A percentile compares a stretch with the other conserved stretches of the same genome.
These are phyloP conservation scores for Numida meleagris DNA, from an alignment of 2,113 vertebrate genomes.

Conservation along the genomic window DNA sequence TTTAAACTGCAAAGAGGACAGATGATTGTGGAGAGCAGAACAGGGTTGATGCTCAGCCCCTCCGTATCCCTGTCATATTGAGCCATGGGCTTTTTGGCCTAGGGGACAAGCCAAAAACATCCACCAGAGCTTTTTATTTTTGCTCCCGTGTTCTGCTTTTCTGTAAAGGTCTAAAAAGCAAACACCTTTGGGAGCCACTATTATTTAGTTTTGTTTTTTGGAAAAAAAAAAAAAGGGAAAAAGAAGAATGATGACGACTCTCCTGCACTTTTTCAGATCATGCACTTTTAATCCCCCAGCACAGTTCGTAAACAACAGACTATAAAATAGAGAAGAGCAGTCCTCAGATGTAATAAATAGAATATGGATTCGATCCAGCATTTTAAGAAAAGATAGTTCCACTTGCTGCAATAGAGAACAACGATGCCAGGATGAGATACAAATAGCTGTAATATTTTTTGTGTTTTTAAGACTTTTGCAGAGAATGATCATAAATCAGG, in stretches of 20 bases:
- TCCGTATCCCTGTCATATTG: background rate
- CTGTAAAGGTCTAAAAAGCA: background rate
- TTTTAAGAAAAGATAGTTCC: constrained; percentile 52
- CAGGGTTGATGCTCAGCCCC: background rate
- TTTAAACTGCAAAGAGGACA: background rate
- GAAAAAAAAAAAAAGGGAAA: background rate
- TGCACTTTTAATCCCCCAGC: background rate
- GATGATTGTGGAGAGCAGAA: background rate
- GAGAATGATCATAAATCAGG: constrained; percentile 40
- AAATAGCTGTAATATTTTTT: constrained; percentile 55
- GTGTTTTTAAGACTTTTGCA: constrained; percentile 46
- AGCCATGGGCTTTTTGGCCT: background rate
- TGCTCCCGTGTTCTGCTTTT: background rate
- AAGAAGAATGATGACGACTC: background rate
- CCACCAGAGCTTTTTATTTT: background rate
- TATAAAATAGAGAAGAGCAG: constrained; percentile 46
- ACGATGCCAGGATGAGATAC: constrained; percentile 26
- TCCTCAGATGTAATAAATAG: constrained; percentile 39
- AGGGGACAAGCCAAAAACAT: background rate
- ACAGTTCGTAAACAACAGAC: constrained; percentile 36
- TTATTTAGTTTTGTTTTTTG: background rate
- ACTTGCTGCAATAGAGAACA: constrained; percentile 54
- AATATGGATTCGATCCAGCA: constrained; percentile 34
- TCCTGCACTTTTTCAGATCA: background rate
- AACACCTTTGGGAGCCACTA: background rate